Evolutionary conservation across 1,140 invertebrate genomes (phyloP).

Genomic region (Gonatopus flavifemur): DNA sequence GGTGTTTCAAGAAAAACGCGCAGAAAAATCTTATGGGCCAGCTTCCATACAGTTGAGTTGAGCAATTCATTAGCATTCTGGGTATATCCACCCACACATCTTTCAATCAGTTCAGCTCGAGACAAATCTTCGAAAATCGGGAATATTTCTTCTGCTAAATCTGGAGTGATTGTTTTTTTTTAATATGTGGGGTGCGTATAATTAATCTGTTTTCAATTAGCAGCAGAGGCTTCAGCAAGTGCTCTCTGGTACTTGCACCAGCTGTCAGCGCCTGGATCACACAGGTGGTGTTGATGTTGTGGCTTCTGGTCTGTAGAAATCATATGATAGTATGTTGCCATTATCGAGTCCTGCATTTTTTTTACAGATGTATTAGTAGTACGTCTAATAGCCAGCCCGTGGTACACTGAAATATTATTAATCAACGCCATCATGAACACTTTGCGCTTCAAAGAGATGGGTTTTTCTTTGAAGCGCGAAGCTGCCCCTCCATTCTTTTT

Average conservation of each 20-base stretch:
- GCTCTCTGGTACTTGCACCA: not conserved
- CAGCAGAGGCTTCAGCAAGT: not conserved
- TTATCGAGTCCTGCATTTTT: constrained; percentile 22
- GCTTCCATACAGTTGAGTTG: constrained; percentile 24
- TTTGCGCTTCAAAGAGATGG: not conserved
- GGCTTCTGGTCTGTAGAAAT: constrained; percentile 21
- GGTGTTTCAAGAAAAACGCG: too few relatives aligned
- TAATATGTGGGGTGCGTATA: not conserved
- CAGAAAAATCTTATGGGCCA: constrained; percentile 23
- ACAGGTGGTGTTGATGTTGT: constrained; percentile 17
- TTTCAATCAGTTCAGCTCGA: not conserved
- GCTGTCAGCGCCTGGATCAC: constrained; percentile 12
- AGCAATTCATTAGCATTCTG: constrained; percentile 30
- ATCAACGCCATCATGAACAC: not conserved
- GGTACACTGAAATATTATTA: not conserved
- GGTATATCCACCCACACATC: constrained; percentile 10
- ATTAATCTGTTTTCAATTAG: not conserved
- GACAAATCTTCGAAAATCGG: constrained; percentile 9
- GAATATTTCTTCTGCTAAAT: not conserved
- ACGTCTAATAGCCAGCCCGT: not conserved
- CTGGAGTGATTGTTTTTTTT: too few relatives aligned
- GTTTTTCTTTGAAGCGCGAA: not conserved
- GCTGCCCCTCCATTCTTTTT: not conserved
- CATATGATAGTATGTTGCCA: constrained; percentile 24
- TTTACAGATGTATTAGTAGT: constrained; percentile 1